Percentiles rank a stretch among this genome's conserved stretches.
Evolutionary conservation across 2,888 invertebrate species (phyloP).

Genomic region (Zootermopsis nevadensis): DNA sequence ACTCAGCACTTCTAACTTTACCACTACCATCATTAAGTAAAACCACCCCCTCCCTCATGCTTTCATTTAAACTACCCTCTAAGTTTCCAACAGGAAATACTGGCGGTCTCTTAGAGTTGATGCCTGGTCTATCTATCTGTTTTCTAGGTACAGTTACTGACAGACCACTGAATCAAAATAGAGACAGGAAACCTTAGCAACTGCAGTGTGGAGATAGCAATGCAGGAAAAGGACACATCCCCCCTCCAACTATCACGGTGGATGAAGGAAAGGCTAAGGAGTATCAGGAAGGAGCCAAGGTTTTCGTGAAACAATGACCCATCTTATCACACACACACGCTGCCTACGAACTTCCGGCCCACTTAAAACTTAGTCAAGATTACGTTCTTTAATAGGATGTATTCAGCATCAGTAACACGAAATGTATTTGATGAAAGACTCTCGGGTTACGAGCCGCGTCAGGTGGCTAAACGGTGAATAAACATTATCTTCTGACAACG

Average conservation of each 20-base stretch:
- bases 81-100: slow-evolving; percentile 15
- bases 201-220: slow-evolving; percentile 35
- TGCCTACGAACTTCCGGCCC: slow-evolving; percentile 26
- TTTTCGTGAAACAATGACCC: slow-evolving; percentile 42
- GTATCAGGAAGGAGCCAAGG: slow-evolving; percentile 32
- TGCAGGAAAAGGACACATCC: slow-evolving; percentile 37
- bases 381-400: neutral
- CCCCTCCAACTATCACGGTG: slow-evolving; percentile 9
- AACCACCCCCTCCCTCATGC: neutral
- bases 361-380: neutral
- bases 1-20: neutral
- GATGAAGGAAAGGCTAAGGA: slow-evolving; percentile 27
- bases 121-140: neutral
- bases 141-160: neutral
- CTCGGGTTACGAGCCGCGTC: no score
- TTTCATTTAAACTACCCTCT: neutral
- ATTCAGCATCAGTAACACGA: neutral
- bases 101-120: neutral
- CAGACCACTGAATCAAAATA: neutral
- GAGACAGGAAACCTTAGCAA: slow-evolving; percentile 24
- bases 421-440: neutral
- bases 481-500: no score
- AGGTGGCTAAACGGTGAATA: no score
- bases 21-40: slow-evolving; percentile 10
- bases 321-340: slow-evolving; percentile 31